Percentiles rank a stretch among this genome's conserved stretches.
Conservation (phyloP, 2,888 invertebrate species). For the Andrena bicolor region DNA sequence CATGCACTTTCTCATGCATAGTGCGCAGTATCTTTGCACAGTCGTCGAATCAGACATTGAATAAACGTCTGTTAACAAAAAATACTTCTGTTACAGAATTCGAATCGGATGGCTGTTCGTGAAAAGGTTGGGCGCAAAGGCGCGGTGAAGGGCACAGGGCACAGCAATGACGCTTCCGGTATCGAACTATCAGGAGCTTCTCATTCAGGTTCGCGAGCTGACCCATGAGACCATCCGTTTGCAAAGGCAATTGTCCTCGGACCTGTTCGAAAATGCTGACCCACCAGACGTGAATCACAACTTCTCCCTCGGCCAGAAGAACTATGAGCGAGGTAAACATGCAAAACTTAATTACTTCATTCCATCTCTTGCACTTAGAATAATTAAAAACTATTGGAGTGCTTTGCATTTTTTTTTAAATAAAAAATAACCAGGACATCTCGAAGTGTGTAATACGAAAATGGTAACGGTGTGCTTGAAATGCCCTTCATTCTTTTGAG, state of each 20-base stretch:
- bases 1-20: too few species aligned
- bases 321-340: conserved; percentile 75
- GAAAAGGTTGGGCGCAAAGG: conserved; percentile 65
- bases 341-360: too few species aligned
- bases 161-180: conserved; percentile 87
- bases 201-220: conserved; percentile 87
- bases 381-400: too few species aligned
- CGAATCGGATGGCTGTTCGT: conserved; percentile 74
- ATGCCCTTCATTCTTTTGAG: too few species aligned
- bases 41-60: too few species aligned
- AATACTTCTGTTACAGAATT: conserved; percentile 54
- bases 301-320: conserved; percentile 73
- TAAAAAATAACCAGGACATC: too few species aligned
- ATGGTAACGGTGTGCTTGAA: too few species aligned
- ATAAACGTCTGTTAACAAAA: not conserved
- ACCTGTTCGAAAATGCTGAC: conserved; percentile 79
- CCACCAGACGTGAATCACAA: conserved; percentile 82
- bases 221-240: conserved; percentile 87
- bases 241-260: conserved; percentile 85
- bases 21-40: too few species aligned
- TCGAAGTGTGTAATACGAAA: too few species aligned
- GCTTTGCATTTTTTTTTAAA: too few species aligned
- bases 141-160: conserved; percentile 64
- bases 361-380: too few species aligned
- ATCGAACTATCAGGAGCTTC: conserved; percentile 88